Evolutionary conservation across 2,113 vertebrate genomes (phyloP), one percentile per base, ranked within the genome.

Genomic region (Dasypus novemcinctus): DNA sequence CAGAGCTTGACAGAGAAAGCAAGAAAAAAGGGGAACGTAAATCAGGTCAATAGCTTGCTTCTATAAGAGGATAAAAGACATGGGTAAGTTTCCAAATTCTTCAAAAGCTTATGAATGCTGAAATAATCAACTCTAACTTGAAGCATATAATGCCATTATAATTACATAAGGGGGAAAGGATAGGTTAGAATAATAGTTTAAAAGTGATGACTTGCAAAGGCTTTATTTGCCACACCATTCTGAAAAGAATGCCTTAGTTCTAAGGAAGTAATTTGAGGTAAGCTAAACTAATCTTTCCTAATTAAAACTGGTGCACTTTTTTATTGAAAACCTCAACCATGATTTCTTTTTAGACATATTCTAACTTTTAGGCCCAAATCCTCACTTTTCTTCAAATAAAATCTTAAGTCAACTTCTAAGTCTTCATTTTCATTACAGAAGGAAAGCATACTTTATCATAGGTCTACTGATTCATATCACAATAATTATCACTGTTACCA

Each of bases 21-120:
- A 68, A 85, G 36, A 75, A 61, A 61, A 59, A 31, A 27, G 27
- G 18, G 31, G 38, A 31, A 9, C 38, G 93, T 41, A 80, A 71
- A 66, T 93, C 52, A 78, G 59, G 43, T 84, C 64, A 38, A 41
- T 17, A 71, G 38, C 79, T 90, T 71, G 76, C 59, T 87, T 43
- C 36, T 33, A 0, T 90, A 95, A 96, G 72, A 91, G 43, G 75
- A 95, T 92, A 93, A 95, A 93, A 88, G 80, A 31, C 29, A 64
- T 27, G 13, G 66, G 6, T 74, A 72, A 54, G 63, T 92, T 95
- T 90, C 64, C 59, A 93, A 91, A 93, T 21, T 79, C 79, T 79
- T 75, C 33, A 86, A 89, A 95, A 91, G 59, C 69, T 93, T 90
- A 69, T 84, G 93, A 89, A 91, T 63, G 63, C 83, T 21, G 4